Evolutionary conservation across 2,113 vertebrate species (phyloP).

Genomic region (Thalassoma bifasciatum): DNA sequence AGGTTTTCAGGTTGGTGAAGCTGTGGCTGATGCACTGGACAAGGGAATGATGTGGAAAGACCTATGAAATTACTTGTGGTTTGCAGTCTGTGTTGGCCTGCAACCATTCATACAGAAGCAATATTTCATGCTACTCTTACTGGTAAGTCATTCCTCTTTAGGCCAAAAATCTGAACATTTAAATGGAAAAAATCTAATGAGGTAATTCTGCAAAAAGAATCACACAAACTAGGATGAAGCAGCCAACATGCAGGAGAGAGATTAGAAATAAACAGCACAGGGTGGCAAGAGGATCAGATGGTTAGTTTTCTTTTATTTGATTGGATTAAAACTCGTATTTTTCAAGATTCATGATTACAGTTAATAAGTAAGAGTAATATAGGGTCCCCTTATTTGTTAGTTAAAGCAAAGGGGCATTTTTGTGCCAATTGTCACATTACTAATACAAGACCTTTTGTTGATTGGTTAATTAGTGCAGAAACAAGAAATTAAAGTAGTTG

Average conservation of each 20-base stretch:
- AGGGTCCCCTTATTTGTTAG: not conserved
- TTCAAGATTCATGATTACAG: conserved; percentile 52
- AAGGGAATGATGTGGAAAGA: not conserved
- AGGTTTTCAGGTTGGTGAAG: not conserved
- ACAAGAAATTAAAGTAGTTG: not conserved
- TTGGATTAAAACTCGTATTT: conserved; percentile 52
- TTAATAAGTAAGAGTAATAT: conserved; percentile 13
- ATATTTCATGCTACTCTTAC: conserved; percentile 29
- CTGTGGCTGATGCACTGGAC: not conserved
- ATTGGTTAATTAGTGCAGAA: conserved; percentile 15
- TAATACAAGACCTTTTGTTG: conserved; percentile 13
- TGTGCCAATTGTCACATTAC: not conserved
- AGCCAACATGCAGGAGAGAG: conserved; percentile 6
- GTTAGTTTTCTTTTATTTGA: conserved; percentile 72
- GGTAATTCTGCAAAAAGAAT: conserved; percentile 10
- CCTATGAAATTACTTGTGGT: conserved; percentile 43
- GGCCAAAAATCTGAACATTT: not conserved
- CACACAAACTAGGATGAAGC: conserved; percentile 1
- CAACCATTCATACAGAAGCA: conserved; percentile 56
- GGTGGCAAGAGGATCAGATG: conserved; percentile 47
- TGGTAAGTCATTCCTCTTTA: conserved; percentile 11
- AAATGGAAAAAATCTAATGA: not conserved
- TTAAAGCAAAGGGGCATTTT: conserved; percentile 12
- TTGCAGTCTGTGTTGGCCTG: conserved; percentile 50
- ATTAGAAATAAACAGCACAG: conserved; percentile 62